Evolutionary conservation across 2,797 vertebrate species (phyloP), one percentile per base, ranked within the genome.

Genomic region (Triplophysa yarkandensis): DNA sequence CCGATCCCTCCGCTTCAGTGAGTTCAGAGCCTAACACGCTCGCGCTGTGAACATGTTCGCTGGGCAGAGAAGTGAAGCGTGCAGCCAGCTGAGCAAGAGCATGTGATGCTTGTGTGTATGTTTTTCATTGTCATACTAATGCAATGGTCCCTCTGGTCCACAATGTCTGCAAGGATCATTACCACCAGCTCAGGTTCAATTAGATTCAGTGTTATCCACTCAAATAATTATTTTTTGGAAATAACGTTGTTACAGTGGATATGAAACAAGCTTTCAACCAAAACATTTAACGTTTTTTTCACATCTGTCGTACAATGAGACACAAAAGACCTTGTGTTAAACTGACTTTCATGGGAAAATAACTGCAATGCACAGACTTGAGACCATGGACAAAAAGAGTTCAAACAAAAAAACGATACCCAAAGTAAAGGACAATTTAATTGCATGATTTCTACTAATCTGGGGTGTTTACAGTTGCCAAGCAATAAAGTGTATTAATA

Each of bases 71-170:
- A 70, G 34, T 60, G 43, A 32, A 36, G 60, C 19, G 62, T 77
- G 64, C 71, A 72, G 71, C 75, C 74, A 80, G 71, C 27, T 77
- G 80, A 71, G 71, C 60, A 68, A 77, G 25, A 79, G 76, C 46
- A 79, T 55, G 67, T 21, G 63, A 74, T 66, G 68, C 28, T 44
- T 48, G 4, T 66, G 50, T 34, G 25, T 73, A 41, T 48, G 71
- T 21, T 17, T 77, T 71, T 80, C 57, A 75, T 77, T 77, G 67
- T 71, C 23, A 64, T 64, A 65, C 74, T 71, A 71, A 77, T 34
- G 68, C 57, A 55, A 54, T 50, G 81, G 83, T 84, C 79, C 81
- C 71, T 76, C 71, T 75, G 79, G 80, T 72, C 68, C 65, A 52
- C 63, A 77, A 19, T 69, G 75, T 74, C 46, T 76, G 73, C 54